phyloP scores from a whole-genome alignment of 1,140 invertebrate genomes.

The Dinothrombium tinctorium region DNA sequence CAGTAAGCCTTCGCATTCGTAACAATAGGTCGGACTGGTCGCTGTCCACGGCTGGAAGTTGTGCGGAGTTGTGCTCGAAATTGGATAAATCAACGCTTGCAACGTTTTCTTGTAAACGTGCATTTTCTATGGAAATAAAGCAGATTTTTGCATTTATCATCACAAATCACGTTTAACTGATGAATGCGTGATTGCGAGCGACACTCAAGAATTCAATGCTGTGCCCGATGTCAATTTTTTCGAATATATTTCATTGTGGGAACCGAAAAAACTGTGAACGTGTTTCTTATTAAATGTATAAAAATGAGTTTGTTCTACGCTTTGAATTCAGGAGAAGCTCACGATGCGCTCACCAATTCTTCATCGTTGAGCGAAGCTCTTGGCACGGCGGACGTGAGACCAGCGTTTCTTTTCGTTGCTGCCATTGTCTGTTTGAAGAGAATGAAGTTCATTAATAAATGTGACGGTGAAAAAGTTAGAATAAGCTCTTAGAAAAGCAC shows the following conservation, averaged over 20 bases:
- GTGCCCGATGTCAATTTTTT: too few species aligned
- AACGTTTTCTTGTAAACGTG: slow-evolving; percentile 99
- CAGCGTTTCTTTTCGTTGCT: slow-evolving; percentile 81
- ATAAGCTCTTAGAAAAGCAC: too few species aligned
- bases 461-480: too few species aligned
- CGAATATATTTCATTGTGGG: too few species aligned
- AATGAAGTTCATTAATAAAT: too few species aligned
- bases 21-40: slow-evolving; percentile 96
- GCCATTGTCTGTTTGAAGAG: slow-evolving; percentile 99
- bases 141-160: too few species aligned
- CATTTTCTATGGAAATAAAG: slow-evolving; percentile 90
- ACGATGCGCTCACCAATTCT: slow-evolving; percentile 56
- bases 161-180: too few species aligned
- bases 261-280: background rate
- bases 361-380: slow-evolving; percentile 89
- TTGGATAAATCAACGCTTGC: slow-evolving; percentile 94
- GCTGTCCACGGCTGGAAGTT: slow-evolving; percentile 97
- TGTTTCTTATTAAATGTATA: background rate
- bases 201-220: too few species aligned
- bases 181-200: too few species aligned
- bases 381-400: slow-evolving; percentile 78
- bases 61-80: slow-evolving; percentile 95
- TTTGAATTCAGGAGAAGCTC: too few species aligned
- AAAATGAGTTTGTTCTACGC: too few species aligned
- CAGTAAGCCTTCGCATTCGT: slow-evolving; percentile 92